Base-by-base conservation (phyloP, 1,140 invertebrate genomes). In the Drosophila miranda region DNA sequence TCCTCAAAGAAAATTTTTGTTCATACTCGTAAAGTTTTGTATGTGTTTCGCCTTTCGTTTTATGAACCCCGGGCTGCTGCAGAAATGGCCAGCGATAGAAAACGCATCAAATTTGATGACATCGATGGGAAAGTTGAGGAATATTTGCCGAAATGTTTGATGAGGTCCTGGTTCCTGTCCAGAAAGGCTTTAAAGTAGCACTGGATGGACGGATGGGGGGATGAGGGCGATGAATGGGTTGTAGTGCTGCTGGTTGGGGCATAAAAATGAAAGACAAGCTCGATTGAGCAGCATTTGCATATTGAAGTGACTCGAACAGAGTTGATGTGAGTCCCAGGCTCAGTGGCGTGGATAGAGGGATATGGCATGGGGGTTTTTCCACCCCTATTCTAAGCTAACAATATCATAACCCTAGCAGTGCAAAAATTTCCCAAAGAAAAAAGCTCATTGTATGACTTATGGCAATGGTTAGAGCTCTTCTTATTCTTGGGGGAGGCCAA, bases 251-350 rank as follows among this genome's bases (percentile, higher is more conserved):
- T 68, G 49, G 28, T 67, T 6, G 14, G 57, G 56, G 51, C 42
- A 83, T 82, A 78, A 78, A 83, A 83, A 52, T 34, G 55, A 72
- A 59, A 78, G 79, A 83, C 79, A 79, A 75, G 79, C 80, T 59
- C 81, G 84, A 84, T 84, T 84, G 80, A 86, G 44, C 81, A 81
- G 78, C 81, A 86, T 86, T 86, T 86, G 81, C 81, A 86, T 86
- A 86, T 86, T 83, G 79, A 83, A 83, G 78, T 69, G 78, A 81
- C 78, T 63, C 49, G 71, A 71, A 63, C 50, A 53, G 62, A 78
- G 63, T 79, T 58, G 34, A 38, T 38, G 34, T 11, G 30, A 11
- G 34, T 38, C 34, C 34, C 34, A 38, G 34, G 34, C 34, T 38
- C 11, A 38, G 34, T 38, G 34, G 34, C 34, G 34, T 38, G 11